These are phyloP conservation scores for Haemorhous mexicanus DNA, from an alignment of 2,113 vertebrate genomes.

Conservation along the genomic window DNA sequence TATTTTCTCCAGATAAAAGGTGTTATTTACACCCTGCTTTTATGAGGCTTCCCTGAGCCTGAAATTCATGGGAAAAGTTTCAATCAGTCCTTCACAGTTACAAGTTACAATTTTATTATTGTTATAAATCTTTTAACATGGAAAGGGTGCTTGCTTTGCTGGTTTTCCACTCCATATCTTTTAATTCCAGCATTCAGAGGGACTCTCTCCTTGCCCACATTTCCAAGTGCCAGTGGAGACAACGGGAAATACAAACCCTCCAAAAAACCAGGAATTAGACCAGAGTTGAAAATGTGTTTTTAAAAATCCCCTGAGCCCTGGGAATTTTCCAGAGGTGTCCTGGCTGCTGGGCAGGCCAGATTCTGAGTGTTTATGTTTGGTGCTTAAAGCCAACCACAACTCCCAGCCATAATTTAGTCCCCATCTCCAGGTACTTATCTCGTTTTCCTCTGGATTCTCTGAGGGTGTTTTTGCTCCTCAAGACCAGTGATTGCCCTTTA, in stretches of 20 bases:
- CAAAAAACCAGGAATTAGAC: neutral
- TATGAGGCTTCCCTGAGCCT: neutral
- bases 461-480: neutral
- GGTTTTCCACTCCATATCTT: neutral
- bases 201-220: neutral
- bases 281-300: neutral
- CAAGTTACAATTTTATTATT: neutral
- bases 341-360: neutral
- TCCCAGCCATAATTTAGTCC: neutral
- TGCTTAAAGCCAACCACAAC: neutral
- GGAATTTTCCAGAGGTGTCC: neutral
- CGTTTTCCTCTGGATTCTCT: neutral
- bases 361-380: neutral
- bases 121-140: neutral
- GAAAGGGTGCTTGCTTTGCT: no score
- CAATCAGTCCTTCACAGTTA: neutral
- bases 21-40: neutral
- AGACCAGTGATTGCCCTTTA: neutral
- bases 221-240: neutral
- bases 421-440: neutral
- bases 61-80: neutral
- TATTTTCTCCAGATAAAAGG: neutral
- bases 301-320: neutral
- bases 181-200: neutral
- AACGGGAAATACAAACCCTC: fast-evolving